Evolutionary conservation across 2,797 vertebrate genomes (phyloP), one percentile per base, ranked within the genome.

Genomic region (Danio jaintianensis): DNA sequence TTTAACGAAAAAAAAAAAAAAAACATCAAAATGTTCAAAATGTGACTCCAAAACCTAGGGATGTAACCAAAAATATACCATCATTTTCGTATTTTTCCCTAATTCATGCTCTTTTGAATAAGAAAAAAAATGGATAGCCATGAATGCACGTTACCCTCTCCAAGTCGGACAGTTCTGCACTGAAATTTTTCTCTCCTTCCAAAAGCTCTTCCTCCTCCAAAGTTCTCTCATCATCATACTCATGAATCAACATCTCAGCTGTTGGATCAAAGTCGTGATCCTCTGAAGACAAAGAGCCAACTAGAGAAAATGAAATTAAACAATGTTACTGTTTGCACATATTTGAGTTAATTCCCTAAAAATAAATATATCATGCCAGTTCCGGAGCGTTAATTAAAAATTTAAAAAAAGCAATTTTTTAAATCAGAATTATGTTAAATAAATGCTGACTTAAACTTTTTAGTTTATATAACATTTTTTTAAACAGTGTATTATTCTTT

Each of bases 191-290:
- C 71, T 94, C 96, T 86, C 94, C 97, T 56, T 98, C 96, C 90
- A 96, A 93, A 91, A 96, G 95, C 92, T 99, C 98, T 86, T 98
- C 98, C 67, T 99, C 97, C 89, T 99, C 98, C 0, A 99, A 93
- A 84, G 98, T 98, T 90, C 96, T 92, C 86, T 99, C 97, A 61
- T 99, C 98, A 84, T 98, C 97, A 85, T 96, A 98, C 85, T 98
- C 98, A 79, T 98, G 97, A 85, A 98, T 97, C 94, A 99, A 87
- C 97, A 99, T 99, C 91, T 99, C 98, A 90, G 96, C 96, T 75
- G 97, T 96, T 13, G 97, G 97, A 92, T 98, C 97, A 90, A 99
- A 99, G 89, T 99, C 98, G 96, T 99, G 97, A 91, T 99, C 98
- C 86, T 99, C 97, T 79, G 98, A 99, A 10, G 97, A 99, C 92